phyloP scores from a whole-genome alignment of 2,113 vertebrate genomes.

The Mirza zaza region DNA sequence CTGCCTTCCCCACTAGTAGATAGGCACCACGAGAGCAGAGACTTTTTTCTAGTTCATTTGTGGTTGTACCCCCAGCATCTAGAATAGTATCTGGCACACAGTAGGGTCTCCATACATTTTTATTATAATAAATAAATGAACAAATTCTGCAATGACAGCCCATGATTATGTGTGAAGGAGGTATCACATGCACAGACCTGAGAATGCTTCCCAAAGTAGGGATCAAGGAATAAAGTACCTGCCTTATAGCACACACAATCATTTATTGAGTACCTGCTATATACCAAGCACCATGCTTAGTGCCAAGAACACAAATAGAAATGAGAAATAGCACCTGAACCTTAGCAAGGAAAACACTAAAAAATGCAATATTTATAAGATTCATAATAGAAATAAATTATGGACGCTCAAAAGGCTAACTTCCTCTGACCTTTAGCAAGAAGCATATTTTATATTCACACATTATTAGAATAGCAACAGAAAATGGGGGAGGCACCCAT shows the following conservation, averaged over 20 bases:
- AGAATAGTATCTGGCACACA: neutral
- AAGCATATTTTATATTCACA: conserved; percentile 33
- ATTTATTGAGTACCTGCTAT: neutral
- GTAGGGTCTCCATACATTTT: neutral
- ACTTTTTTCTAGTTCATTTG: neutral
- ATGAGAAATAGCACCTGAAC: neutral
- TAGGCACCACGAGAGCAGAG: neutral
- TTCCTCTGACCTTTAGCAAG: conserved; percentile 33
- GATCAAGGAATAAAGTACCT: neutral
- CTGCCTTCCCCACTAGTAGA: neutral
- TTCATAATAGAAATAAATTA: conserved; percentile 52
- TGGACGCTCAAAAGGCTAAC: conserved; percentile 19
- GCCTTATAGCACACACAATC: neutral
- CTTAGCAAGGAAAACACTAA: conserved; percentile 3
- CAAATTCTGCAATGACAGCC: neutral
- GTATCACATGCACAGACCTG: neutral
- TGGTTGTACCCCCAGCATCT: neutral
- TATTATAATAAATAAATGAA: neutral
- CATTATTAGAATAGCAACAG: neutral
- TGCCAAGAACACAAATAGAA: neutral
- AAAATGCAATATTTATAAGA: conserved; percentile 17
- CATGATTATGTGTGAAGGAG: neutral
- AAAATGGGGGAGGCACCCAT: neutral
- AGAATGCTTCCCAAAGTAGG: neutral
- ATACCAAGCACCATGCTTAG: neutral